Evolutionary conservation across 2,888 invertebrate genomes (phyloP).

Genomic region (Lamellibrachia satsuma): DNA sequence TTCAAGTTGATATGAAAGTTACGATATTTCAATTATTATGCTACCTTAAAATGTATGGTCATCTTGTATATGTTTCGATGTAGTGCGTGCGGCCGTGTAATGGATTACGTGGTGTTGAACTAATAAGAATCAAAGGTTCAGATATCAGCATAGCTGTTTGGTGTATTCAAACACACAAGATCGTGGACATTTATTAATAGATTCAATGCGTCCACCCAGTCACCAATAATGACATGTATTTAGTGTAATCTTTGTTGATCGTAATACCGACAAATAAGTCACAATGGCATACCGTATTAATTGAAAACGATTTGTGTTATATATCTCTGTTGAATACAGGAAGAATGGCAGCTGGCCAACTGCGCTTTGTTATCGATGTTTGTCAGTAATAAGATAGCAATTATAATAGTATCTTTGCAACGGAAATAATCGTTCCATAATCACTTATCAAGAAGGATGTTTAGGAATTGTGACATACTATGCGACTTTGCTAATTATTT

Average conservation of each 20-base stretch:
- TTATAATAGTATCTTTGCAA: neutral
- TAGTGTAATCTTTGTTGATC: neutral
- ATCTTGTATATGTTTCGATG: neutral
- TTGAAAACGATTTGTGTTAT: neutral
- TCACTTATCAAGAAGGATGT: neutral
- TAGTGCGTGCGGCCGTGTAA: neutral
- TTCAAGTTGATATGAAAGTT: too few species aligned
- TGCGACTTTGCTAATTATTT: too few species aligned
- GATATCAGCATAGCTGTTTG: neutral
- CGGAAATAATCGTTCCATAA: neutral
- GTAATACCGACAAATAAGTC: neutral
- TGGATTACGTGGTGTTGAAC: neutral
- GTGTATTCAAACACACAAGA: neutral
- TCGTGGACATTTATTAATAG: neutral
- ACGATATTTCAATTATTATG: neutral
- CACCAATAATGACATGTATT: neutral
- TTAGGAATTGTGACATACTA: too few species aligned
- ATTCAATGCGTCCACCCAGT: neutral
- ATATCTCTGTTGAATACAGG: neutral
- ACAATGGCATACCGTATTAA: neutral
- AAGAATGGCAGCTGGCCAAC: neutral
- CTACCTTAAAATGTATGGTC: neutral
- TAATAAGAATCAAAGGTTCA: neutral
- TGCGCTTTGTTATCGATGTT: neutral
- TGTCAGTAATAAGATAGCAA: neutral